Conservation (phyloP, 2,888 invertebrate genomes). For the Sisyra terminalis region DNA sequence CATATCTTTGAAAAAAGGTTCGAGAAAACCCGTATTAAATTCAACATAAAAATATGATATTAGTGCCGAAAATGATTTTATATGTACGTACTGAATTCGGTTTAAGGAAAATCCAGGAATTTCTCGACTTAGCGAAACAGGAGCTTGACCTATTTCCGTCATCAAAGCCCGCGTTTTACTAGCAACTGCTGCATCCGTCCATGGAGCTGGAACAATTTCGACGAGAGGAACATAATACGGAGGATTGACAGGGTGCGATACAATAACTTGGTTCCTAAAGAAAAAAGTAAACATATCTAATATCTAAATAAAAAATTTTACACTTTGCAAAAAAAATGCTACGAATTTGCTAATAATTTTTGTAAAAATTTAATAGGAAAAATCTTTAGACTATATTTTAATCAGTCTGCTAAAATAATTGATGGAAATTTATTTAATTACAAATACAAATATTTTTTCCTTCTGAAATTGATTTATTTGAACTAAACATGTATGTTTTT, state of each 20-base stretch:
- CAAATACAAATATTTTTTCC: too few relatives aligned
- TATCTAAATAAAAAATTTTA: neutral
- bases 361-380: too few relatives aligned
- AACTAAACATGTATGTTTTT: too few relatives aligned
- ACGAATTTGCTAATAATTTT: too few relatives aligned
- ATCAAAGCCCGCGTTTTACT: constrained; percentile 58
- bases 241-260: constrained; percentile 92
- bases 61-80: neutral
- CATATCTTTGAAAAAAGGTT: constrained; percentile 43
- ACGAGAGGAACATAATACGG: constrained; percentile 92
- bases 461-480: too few relatives aligned
- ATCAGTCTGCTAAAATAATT: too few relatives aligned
- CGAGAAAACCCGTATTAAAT: constrained; percentile 5
- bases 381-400: too few relatives aligned
- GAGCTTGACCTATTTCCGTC: constrained; percentile 81
- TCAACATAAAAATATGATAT: constrained; percentile 2
- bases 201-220: constrained; percentile 87
- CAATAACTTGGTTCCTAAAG: constrained; percentile 43
- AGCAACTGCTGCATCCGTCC: constrained; percentile 69
- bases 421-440: too few relatives aligned
- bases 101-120: constrained; percentile 87
- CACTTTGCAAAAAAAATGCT: too few relatives aligned
- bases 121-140: constrained; percentile 72
- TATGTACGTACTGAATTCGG: constrained; percentile 61
- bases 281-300: constrained; percentile 3